Percentiles rank a stretch among this genome's conserved stretches.
phyloP scores from a whole-genome alignment of 2,888 invertebrate species.

The Cephonodes hylas region DNA sequence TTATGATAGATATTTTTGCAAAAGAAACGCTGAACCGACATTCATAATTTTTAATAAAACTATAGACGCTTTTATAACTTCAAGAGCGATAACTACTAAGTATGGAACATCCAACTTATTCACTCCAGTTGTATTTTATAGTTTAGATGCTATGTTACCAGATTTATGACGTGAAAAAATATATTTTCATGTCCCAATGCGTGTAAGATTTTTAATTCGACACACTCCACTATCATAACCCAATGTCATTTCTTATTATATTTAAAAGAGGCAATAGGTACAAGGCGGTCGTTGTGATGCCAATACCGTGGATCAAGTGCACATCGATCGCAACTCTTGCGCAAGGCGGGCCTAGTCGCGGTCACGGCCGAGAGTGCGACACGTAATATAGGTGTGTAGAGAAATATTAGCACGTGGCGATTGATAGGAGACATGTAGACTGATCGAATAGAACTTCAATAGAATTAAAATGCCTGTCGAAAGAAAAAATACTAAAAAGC shows the following conservation, averaged over 20 bases:
- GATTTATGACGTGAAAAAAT: no score
- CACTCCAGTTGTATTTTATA: no score
- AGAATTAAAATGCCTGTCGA: background rate
- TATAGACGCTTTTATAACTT: no score
- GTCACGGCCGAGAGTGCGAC: conserved; percentile 25
- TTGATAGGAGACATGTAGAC: background rate
- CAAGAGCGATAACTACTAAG: no score
- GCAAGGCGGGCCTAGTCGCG: conserved; percentile 23
- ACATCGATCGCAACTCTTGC: conserved; percentile 28
- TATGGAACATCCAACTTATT: no score
- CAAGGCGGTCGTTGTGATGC: conserved; percentile 4
- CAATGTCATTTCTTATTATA: background rate
- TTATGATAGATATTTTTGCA: no score
- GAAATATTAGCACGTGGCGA: background rate
- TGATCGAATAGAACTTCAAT: background rate
- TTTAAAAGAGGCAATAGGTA: background rate
- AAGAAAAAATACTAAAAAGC: no score
- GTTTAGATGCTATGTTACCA: no score
- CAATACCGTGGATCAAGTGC: conserved; percentile 12
- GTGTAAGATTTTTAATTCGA: no score
- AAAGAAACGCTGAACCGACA: no score
- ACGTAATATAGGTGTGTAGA: background rate
- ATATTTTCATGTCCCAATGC: no score
- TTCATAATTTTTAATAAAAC: no score
- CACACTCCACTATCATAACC: background rate